Base-by-base conservation (phyloP, 2,888 invertebrate genomes). In the Acleris sparsana region DNA sequence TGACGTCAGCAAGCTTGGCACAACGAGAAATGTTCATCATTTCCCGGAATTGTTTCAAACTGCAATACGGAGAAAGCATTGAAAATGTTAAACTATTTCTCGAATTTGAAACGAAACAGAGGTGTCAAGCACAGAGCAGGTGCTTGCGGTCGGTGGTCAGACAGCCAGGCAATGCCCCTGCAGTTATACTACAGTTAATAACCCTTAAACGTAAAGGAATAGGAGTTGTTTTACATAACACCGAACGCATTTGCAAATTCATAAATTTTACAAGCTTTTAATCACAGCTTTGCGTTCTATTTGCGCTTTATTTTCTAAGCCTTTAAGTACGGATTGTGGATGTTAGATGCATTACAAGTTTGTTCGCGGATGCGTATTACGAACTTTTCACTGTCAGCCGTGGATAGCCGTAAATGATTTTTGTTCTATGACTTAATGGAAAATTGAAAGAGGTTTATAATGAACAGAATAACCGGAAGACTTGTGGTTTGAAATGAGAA, bases 131-230 rank as follows among this genome's bases (percentile, higher is more conserved):
- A 70, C 78, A 74, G 76, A 80, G 76, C 86, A 84, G 85, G 80
- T 85, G 86, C 79, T 82, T 84, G 84, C 72, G 86, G 85, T 82
- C 77, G 80, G 82, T 70, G 85, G 86, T 79, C 75, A 79, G 74
- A 70, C 70, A 62, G 70, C 71, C 75, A 76, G 72, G 77, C 70
- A 70, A 69, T 67, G 46, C 16, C 22, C 51, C 56, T 51, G 22
- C n/a, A 33, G 58, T 33, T n/a, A 62, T 62, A 18, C 68, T 18
- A 46, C 17, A 16, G 11, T 13, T 43, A 25, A 25, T 20, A 33
- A 48, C 52, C 70, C 71, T 67, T 79, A 75, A 39, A 0, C 0
- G 16, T 33, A 5, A 1, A 7, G 1, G 1, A 3, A 57, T 72
- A 73, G 56, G 61, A 66, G 25, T 63, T 52, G 64, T 61, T 70